Base-by-base conservation (phyloP, 2,113 vertebrate genomes). In the Heteronetta atricapilla region DNA sequence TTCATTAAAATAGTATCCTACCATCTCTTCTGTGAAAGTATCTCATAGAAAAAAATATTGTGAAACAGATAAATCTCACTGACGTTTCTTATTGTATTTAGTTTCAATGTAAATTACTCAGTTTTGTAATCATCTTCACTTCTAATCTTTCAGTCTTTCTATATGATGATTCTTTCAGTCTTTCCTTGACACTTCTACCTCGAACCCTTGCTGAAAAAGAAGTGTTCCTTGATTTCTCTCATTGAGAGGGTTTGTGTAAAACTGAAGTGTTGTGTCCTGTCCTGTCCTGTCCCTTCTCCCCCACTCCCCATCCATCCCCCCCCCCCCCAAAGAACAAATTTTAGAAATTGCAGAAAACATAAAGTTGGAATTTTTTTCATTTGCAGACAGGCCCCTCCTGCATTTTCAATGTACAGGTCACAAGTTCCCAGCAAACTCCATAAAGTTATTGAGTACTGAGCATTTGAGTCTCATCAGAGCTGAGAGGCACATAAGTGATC, bases 51-150 rank as follows among this genome's bases (percentile, higher is more conserved):
- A 62, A 68, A 68, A 8, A 33, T n/a, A 63, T 46, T 86, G 4
- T 55, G 23, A 25, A 48, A 9, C 4, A 81, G 85, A 94, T 53
- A 85, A 93, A 95, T 53, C 21, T 95, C 85, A 93, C 36, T 96
- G 60, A 80, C 23, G 95, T 93, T 85, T 91, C 95, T 89, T 23
- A 34, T 94, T 93, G 83, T 77, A 36, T 95, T 95, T 91, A 94
- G 13, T 85, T 87, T 94, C 88, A 87, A 53, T 89, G 96, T 92
- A 87, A 56, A 88, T 94, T 85, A 64, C 60, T 90, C 11, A 15
- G 3, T 42, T 80, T 53, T 70, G 6, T 44, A 74, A 10, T 5
- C 5, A 5, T 44, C 17, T 44, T 73, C 13, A n/a, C 12, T 82
- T 82, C 53, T 3, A 42, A 6, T 7, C 70, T 81, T 86, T 81